Evolutionary conservation across 2,113 vertebrate species (phyloP), one percentile per base, ranked within the genome.

Genomic region (Urocynchramus pylzowi): DNA sequence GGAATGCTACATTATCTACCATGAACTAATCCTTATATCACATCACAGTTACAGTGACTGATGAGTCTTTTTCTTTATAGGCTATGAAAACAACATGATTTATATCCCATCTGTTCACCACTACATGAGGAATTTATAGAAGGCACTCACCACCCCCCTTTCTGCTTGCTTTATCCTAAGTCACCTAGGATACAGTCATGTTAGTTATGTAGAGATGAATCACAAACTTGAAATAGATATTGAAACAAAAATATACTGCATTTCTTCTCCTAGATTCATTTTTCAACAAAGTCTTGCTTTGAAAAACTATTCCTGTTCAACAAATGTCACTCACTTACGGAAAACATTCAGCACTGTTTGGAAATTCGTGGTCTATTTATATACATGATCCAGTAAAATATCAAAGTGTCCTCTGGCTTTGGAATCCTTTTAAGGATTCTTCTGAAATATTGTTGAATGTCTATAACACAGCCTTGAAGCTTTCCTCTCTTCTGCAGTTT

Each of bases 141-240:
- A 76, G 57, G 28, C 8, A 2, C 28, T 64, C 1, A 0, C 41
- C 2, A 4, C 11, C 45, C 22, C 24, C 13, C 2, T 53, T 49
- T 56, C 50, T 69, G n/a, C 26, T 59, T 84, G 30, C 54, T 79
- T 87, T 85, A 53, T 37, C 79, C 23, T 42, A 83, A 69, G 71
- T 92, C 85, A 77, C 59, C 45, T 42, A 88, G 37, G 15, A 88
- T 88, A 90, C 7, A 70, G 54, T 92, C 59, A 61, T 24, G 30
- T 90, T 73, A 73, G 82, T 82, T 80, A 80, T 1, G 1, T 33
- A 59, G 79, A 60, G 20, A 88, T 94, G 67, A 93, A 88, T 89
- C 67, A 83, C 39, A 84, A 80, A 73, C 41, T 82, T 83, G 87
- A 94, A 96, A 93, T 50, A 87, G 54, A 73, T 42, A 73, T 2